Percentiles rank a stretch among this genome's conserved stretches.
Evolutionary conservation across 2,888 invertebrate species (phyloP).

Genomic region (Hymenopus coronatus): DNA sequence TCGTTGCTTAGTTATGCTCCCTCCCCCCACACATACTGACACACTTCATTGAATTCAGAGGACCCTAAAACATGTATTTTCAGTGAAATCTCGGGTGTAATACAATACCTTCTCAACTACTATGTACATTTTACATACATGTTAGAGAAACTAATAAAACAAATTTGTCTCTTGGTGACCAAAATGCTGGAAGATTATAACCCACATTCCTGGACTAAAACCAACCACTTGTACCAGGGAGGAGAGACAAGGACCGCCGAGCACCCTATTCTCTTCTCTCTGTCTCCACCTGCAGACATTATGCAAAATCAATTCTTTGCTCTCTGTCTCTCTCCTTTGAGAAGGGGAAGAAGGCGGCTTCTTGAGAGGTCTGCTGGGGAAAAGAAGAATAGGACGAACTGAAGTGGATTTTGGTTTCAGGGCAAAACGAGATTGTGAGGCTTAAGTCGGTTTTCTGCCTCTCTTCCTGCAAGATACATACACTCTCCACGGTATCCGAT

Average conservation of each 20-base stretch:
- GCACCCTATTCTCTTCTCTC: neutral
- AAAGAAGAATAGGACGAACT: slow-evolving; percentile 12
- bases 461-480: neutral
- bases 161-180: neutral
- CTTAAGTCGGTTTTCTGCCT: slow-evolving; percentile 11
- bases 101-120: too few relatives aligned
- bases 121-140: too few relatives aligned
- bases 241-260: neutral
- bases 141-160: too few relatives aligned
- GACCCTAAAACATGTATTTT: too few relatives aligned
- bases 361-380: neutral
- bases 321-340: slow-evolving; percentile 29
- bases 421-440: slow-evolving; percentile 17
- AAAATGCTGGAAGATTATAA: neutral
- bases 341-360: neutral
- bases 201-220: neutral
- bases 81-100: too few relatives aligned
- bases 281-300: slow-evolving; percentile 50
- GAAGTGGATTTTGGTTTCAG: slow-evolving; percentile 15
- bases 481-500: slow-evolving; percentile 1
- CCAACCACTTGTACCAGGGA: neutral
- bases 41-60: too few relatives aligned
- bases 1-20: too few relatives aligned
- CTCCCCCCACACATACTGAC: too few relatives aligned
- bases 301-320: slow-evolving; percentile 53